phyloP scores from a whole-genome alignment of 2,888 invertebrate genomes.

The Euplexia lucipara region DNA sequence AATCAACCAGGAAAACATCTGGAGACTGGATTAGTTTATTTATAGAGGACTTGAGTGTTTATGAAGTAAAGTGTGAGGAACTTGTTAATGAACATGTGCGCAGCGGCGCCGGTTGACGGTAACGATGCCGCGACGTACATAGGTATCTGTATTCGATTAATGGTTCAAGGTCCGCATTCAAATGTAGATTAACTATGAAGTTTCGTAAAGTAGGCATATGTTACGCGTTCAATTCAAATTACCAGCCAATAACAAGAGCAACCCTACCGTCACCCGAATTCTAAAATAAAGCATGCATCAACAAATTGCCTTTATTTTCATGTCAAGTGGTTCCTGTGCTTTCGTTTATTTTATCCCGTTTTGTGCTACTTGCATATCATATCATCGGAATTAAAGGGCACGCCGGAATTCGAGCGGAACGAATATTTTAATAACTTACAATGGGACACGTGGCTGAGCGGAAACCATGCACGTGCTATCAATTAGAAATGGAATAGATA shows the following conservation, averaged over 20 bases:
- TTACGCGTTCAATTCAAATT: constrained; percentile 30
- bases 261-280: constrained; percentile 45
- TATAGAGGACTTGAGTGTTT: constrained; percentile 78
- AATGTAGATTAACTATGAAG: constrained; percentile 40
- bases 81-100: constrained; percentile 73
- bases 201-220: not conserved
- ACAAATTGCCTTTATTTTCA: constrained; percentile 80
- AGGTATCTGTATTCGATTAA: constrained; percentile 36
- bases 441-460: constrained; percentile 87
- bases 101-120: constrained; percentile 37
- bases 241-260: constrained; percentile 41
- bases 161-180: constrained; percentile 35
- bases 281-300: constrained; percentile 56
- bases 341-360: constrained; percentile 72
- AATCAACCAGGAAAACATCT: constrained; percentile 85
- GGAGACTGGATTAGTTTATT: constrained; percentile 80
- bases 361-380: constrained; percentile 70
- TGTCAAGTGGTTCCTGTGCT: constrained; percentile 77
- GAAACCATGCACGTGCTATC: constrained; percentile 88
- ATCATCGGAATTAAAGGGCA: constrained; percentile 66
- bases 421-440: constrained; percentile 85
- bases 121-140: constrained; percentile 33
- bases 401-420: constrained; percentile 76
- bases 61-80: constrained; percentile 79
- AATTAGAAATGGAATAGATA: constrained; percentile 84